Base-by-base conservation (phyloP, 2,113 vertebrate species). In the Cricetomys ansorgei region DNA sequence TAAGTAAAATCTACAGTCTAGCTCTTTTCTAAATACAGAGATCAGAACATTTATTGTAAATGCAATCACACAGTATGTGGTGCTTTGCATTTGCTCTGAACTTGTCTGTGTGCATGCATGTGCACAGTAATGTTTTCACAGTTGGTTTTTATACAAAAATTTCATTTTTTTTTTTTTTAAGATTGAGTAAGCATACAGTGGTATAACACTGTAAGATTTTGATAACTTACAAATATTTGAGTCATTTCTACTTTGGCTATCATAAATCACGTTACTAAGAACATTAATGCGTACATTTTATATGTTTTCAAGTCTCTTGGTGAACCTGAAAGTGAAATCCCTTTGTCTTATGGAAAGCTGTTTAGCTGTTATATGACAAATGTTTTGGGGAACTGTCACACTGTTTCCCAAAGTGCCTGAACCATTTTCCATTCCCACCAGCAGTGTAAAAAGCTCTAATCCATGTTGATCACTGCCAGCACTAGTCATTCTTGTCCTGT, bases 391-490 rank as follows among this genome's bases (percentile, higher is more conserved):
- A 95, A 92, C 21, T 79, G n/a, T 2, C 88, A 43, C 92, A 65
- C n/a, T 92, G n/a, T 75, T 94, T 94, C 92, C 50, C 80, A 92
- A 92, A 92, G 88, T 79, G 43, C 37, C 4, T 55, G 21, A 31
- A 89, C 9, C 55, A 76, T 34, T 94, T 77, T 91, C 69, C 37
- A 87, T 64, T 87, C 50, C 53, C 5, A n/a, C 6, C 17, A 94
- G 53, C 53, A 90, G 88, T 10, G 29, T 55, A 55, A 8, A 75
- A 40, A 11, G 19, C 76, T 92, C 43, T 40, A 93, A 76, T 85
- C 53, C 77, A 45, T 69, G 43, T 27, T 75, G 2, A 84, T 48
- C 50, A 19, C 31, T 89, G 50, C 23, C 84, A 73, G 55, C 0
- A 55, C 7, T 73, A 67, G 16, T 55, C 81, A 89, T 8, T 81